Percentiles rank a stretch among this genome's conserved stretches.
Conservation (phyloP, 1,140 invertebrate species). For the Aplysia californica region DNA sequence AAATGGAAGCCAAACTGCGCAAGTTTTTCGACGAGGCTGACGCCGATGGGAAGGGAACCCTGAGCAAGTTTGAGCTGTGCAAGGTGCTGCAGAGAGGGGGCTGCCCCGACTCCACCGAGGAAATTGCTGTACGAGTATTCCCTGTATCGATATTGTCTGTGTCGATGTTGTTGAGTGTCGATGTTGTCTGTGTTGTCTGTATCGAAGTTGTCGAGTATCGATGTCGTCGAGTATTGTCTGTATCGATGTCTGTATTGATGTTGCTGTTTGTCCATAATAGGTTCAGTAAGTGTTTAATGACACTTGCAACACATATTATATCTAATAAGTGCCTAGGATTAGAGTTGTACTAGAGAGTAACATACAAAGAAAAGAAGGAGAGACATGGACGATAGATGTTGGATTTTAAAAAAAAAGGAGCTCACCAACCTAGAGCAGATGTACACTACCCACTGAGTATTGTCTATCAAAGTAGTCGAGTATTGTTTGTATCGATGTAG, state of each 20-base stretch:
- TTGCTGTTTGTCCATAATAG: background rate
- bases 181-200: background rate
- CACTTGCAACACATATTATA: too few species aligned
- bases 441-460: too few species aligned
- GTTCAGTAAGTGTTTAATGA: background rate
- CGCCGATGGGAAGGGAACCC: background rate
- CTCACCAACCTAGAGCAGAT: too few species aligned
- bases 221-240: background rate
- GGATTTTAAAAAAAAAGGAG: too few species aligned
- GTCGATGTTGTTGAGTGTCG: background rate
- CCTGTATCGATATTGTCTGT: background rate
- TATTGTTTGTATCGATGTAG: too few species aligned
- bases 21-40: slow-evolving; percentile 13
- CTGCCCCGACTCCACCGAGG: background rate
- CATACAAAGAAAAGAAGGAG: too few species aligned
- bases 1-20: background rate
- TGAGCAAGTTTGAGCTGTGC: background rate
- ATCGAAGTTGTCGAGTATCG: background rate
- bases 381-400: too few species aligned
- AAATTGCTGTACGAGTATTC: slow-evolving; percentile 6
- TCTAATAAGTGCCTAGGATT: background rate
- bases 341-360: background rate
- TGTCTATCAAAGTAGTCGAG: too few species aligned
- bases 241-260: background rate
- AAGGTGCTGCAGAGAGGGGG: background rate